These are phyloP conservation scores for Amblyraja radiata DNA, from an alignment of 2,797 vertebrate species.

Conservation along the genomic window DNA sequence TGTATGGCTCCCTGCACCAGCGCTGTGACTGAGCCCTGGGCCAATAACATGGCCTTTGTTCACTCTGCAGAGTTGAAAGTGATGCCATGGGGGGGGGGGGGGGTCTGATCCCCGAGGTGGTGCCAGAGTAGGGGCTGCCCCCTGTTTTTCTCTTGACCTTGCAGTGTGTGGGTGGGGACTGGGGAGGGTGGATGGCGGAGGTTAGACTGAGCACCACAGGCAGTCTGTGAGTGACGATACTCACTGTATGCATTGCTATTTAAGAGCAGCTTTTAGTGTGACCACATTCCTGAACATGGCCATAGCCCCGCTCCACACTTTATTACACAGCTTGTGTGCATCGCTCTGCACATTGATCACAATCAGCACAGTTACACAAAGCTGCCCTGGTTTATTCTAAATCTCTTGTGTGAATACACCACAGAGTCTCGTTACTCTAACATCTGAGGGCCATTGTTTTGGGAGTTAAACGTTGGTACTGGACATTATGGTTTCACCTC, in stretches of 20 bases:
- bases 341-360: not conserved
- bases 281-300: not conserved
- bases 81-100: conserved; percentile 24
- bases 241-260: conserved; percentile 10
- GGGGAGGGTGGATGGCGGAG: not conserved
- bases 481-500: not conserved
- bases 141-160: conserved; percentile 30
- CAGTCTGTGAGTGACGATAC: not conserved
- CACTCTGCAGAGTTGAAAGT: conserved; percentile 23
- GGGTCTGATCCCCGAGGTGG: not conserved
- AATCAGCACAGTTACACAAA: not conserved
- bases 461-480: not conserved
- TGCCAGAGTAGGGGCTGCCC: conserved; percentile 15
- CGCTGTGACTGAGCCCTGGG: conserved; percentile 40
- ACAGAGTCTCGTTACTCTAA: not conserved
- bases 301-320: not conserved
- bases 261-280: conserved; percentile 19
- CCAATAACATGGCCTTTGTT: conserved; percentile 33
- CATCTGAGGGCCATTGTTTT: not conserved
- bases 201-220: conserved; percentile 6
- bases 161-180: not conserved
- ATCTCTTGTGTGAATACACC: not conserved
- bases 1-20: no score
- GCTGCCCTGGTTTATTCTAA: conserved; percentile 9
- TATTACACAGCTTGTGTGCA: conserved; percentile 1